These are phyloP conservation scores for Megaustenia siamemsis DNA, from an alignment of 2,888 invertebrate genomes.

Conservation along the genomic window DNA sequence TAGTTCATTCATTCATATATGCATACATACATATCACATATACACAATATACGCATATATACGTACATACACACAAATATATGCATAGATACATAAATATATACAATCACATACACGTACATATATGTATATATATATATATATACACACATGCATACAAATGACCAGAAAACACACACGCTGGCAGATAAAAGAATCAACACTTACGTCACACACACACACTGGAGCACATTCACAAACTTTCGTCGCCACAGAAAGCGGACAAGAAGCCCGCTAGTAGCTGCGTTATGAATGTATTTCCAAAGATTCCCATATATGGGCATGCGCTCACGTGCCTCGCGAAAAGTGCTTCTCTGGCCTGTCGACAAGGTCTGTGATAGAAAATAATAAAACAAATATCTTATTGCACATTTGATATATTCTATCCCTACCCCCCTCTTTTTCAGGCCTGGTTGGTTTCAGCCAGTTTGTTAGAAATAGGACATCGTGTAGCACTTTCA, in stretches of 20 bases:
- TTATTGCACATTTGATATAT: no score
- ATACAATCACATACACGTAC: not conserved
- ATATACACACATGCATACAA: not conserved
- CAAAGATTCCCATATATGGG: not conserved
- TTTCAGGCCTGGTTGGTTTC: no score
- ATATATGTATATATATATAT: not conserved
- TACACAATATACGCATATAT: not conserved
- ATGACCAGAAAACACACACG: not conserved
- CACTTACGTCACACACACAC: not conserved
- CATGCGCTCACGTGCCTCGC: not conserved
- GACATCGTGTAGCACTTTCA: no score
- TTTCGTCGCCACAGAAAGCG: not conserved
- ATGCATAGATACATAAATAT: not conserved
- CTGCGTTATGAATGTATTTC: not conserved
- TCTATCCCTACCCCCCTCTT: no score
- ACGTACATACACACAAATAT: not conserved
- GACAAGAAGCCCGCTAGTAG: not conserved
- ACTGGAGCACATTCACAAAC: not conserved
- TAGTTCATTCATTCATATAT: no score
- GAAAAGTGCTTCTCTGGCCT: not conserved
- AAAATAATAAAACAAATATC: no score
- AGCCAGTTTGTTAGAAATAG: no score
- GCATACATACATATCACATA: not conserved
- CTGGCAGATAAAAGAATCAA: not conserved
- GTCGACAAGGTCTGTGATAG: no score